Conservation (phyloP, 2,113 vertebrate genomes). For the Elanus axillaris region DNA sequence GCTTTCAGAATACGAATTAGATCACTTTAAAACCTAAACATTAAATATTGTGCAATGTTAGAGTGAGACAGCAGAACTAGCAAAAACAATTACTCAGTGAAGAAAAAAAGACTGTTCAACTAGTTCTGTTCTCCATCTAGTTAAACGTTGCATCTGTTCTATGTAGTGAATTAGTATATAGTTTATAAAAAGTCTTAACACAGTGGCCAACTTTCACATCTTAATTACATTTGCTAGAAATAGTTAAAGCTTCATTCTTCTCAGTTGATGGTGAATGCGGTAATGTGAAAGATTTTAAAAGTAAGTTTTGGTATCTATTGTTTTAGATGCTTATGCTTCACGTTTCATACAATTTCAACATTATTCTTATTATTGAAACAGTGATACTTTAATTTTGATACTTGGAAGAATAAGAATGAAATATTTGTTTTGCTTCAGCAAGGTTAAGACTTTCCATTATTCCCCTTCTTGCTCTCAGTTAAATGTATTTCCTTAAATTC, state of each 20-base stretch:
- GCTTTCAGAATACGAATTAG: background rate
- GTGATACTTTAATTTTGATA: background rate
- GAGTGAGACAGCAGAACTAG: background rate
- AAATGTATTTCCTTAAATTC: background rate
- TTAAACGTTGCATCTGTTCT: background rate
- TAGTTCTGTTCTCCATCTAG: background rate
- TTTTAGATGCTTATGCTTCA: background rate
- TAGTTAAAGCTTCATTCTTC: background rate
- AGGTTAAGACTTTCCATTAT: background rate
- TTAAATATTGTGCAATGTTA: background rate
- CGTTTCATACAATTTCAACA: background rate
- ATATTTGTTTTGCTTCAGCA: background rate
- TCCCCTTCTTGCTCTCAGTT: background rate
- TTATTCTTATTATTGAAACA: background rate
- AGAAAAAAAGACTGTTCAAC: background rate
- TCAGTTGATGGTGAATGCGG: background rate
- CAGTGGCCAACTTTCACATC: background rate
- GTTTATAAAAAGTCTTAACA: background rate
- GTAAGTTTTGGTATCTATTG: background rate
- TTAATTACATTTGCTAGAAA: background rate
- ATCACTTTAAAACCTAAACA: background rate
- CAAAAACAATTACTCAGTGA: background rate
- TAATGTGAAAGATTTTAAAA: background rate
- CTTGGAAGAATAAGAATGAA: background rate
- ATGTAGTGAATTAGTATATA: background rate